phyloP scores from a whole-genome alignment of 2,113 vertebrate species.

The Hippocampus zosterae region DNA sequence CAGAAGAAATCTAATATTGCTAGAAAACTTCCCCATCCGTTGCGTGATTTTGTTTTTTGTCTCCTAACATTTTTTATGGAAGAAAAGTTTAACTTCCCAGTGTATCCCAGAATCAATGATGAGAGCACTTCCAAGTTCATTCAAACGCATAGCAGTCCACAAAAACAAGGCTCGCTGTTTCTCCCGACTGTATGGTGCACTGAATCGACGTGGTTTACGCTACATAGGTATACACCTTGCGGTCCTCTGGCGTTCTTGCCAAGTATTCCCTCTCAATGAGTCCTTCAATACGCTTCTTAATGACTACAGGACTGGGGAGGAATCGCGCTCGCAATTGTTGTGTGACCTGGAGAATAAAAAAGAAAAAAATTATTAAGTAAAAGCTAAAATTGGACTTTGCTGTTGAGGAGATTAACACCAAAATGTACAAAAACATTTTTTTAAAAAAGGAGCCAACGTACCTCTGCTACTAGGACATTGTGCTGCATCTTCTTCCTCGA shows the following conservation, averaged over 20 bases:
- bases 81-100: slow-evolving; percentile 70
- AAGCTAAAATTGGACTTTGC: background rate
- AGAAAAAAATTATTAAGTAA: slow-evolving; percentile 11
- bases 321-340: slow-evolving; percentile 97
- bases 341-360: slow-evolving; percentile 81
- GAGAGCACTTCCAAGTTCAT: slow-evolving; percentile 65
- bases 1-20: slow-evolving; percentile 61
- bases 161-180: slow-evolving; percentile 57
- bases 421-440: too few relatives aligned
- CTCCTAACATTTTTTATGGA: slow-evolving; percentile 63
- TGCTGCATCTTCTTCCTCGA: slow-evolving; percentile 99
- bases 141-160: slow-evolving; percentile 63
- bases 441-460: slow-evolving; percentile 46
- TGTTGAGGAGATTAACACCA: too few relatives aligned
- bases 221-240: slow-evolving; percentile 99
- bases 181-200: slow-evolving; percentile 47
- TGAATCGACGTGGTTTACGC: slow-evolving; percentile 79
- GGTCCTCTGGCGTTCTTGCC: slow-evolving; percentile 99
- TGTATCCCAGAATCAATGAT: slow-evolving; percentile 69
- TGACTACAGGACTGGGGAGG: slow-evolving; percentile 98
- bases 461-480: slow-evolving; percentile 98
- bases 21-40: slow-evolving; percentile 57
- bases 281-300: slow-evolving; percentile 99
- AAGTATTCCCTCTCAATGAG: slow-evolving; percentile 99
- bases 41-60: slow-evolving; percentile 30